phyloP scores from a whole-genome alignment of 2,797 vertebrate genomes.

The Scomberomorus guttatus region DNA sequence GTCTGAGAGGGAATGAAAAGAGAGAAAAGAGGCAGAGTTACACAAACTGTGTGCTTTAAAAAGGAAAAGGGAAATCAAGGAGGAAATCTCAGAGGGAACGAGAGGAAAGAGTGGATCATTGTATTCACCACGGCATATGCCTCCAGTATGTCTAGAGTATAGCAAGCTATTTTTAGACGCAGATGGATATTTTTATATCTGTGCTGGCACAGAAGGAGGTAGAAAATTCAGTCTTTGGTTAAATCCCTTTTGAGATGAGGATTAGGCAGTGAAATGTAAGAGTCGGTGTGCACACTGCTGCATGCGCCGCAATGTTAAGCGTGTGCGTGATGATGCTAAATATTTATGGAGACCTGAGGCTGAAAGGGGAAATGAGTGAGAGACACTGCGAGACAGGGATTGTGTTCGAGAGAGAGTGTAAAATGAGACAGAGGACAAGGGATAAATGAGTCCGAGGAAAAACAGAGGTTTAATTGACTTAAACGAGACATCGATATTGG shows the following conservation, averaged over 20 bases:
- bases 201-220: constrained; percentile 55
- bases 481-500: constrained; percentile 31
- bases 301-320: constrained; percentile 9
- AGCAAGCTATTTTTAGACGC: constrained; percentile 74
- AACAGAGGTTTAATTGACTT: constrained; percentile 33
- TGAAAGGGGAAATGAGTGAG: constrained; percentile 31
- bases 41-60: not conserved
- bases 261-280: constrained; percentile 64
- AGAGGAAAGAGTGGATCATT: constrained; percentile 10
- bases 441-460: constrained; percentile 41
- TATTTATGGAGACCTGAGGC: constrained; percentile 53
- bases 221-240: constrained; percentile 62
- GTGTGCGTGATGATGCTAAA: constrained; percentile 46
- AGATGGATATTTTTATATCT: constrained; percentile 70
- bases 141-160: constrained; percentile 55
- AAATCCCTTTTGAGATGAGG: constrained; percentile 68
- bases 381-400: not conserved
- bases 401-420: not conserved
- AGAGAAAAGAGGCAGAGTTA: not conserved
- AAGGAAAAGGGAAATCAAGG: not conserved
- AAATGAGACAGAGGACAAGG: constrained; percentile 15
- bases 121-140: constrained; percentile 49
- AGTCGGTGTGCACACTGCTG: constrained; percentile 17
- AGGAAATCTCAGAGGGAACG: constrained; percentile 5
- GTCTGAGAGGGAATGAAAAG: constrained; percentile 17